phyloP scores from a whole-genome alignment of 1,140 invertebrate genomes.

The Acromyrmex heyeri region DNA sequence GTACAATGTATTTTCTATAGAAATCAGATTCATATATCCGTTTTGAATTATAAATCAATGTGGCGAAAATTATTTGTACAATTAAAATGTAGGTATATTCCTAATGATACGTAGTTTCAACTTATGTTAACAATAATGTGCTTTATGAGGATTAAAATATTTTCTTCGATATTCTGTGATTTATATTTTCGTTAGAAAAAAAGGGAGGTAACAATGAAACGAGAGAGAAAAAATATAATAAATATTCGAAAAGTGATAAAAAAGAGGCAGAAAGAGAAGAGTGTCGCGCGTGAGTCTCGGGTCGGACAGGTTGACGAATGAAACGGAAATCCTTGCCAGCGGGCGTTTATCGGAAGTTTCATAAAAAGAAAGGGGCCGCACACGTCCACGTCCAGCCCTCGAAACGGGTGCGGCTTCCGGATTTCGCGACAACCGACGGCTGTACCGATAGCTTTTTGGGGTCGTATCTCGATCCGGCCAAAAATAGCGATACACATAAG shows the following conservation, averaged over 20 bases:
- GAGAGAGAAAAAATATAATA: neutral
- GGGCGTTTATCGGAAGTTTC: constrained; percentile 71
- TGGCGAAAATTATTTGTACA: neutral
- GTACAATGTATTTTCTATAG: neutral
- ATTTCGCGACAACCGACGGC: constrained; percentile 31
- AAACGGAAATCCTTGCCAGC: constrained; percentile 68
- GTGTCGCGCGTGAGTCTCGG: constrained; percentile 39
- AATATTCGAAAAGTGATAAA: constrained; percentile 20
- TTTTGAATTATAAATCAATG: neutral
- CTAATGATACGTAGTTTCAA: neutral
- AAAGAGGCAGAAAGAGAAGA: neutral
- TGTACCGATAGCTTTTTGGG: constrained; percentile 54
- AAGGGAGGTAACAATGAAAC: neutral
- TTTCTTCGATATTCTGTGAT: neutral
- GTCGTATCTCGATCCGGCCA: constrained; percentile 62
- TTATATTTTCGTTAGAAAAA: neutral
- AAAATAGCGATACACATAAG: constrained; percentile 68
- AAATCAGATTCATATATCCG: neutral
- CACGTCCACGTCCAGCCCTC: constrained; percentile 17
- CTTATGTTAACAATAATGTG: neutral
- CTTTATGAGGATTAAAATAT: constrained; percentile 1
- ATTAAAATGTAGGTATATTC: neutral
- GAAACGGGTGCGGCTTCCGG: constrained; percentile 56
- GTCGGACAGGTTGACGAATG: constrained; percentile 68
- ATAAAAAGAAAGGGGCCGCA: constrained; percentile 64